These are phyloP conservation scores for Caenorhabditis uteleia DNA, from an alignment of 2,888 invertebrate genomes.

Conservation along the genomic window DNA sequence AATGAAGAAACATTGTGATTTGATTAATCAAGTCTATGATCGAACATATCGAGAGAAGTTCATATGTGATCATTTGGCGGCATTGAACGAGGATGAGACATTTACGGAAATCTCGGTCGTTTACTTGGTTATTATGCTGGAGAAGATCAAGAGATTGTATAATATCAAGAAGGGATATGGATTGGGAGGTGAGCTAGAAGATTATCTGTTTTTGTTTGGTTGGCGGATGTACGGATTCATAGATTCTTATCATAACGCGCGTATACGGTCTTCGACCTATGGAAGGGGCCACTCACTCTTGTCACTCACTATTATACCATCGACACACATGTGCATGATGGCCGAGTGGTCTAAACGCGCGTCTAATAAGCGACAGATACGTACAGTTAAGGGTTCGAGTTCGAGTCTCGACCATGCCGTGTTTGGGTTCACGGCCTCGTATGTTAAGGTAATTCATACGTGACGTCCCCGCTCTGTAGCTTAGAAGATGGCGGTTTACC, in stretches of 20 bases:
- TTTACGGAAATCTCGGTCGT: constrained; percentile 25
- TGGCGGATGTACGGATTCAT: neutral
- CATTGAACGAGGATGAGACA: constrained; percentile 12
- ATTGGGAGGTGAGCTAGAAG: neutral
- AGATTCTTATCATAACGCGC: too few species aligned
- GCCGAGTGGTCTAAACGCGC: too few species aligned
- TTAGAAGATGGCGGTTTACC: too few species aligned
- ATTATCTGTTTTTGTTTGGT: too few species aligned
- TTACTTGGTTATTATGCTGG: constrained; percentile 26
- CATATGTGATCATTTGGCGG: constrained; percentile 10
- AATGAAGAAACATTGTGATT: constrained; percentile 33
- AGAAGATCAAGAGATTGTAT: constrained; percentile 17
- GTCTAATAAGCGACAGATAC: too few species aligned
- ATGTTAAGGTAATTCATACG: too few species aligned
- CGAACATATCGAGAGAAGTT: constrained; percentile 20
- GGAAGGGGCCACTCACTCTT: too few species aligned
- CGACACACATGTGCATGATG: too few species aligned
- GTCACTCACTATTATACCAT: too few species aligned
- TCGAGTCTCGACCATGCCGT: neutral
- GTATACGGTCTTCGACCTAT: neutral
- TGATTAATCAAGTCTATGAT: constrained; percentile 23
- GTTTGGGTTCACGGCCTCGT: too few species aligned
- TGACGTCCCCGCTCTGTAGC: too few species aligned
- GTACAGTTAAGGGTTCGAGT: neutral
- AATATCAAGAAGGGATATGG: constrained; percentile 5